phyloP scores from a whole-genome alignment of 2,888 invertebrate genomes.

The Lithodes maja region DNA sequence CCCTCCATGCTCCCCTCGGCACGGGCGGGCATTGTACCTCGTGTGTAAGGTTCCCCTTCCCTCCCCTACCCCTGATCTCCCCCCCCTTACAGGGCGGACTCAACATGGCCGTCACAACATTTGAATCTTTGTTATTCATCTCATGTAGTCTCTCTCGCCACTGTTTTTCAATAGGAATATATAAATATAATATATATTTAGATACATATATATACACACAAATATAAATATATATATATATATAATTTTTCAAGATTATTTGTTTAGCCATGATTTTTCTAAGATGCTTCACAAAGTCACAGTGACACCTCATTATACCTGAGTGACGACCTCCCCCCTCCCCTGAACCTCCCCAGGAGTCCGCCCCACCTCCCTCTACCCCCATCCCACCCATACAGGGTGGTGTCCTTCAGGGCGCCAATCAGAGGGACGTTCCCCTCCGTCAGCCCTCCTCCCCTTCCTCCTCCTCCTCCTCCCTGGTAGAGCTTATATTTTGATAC shows the following conservation, averaged over 20 bases:
- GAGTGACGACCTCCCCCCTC: slow-evolving; percentile 8
- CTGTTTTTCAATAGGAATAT: slow-evolving; percentile 24
- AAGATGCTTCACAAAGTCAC: slow-evolving; percentile 8
- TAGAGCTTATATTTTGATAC: slow-evolving; percentile 62
- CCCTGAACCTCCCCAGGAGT: slow-evolving; percentile 1
- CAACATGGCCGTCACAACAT: slow-evolving; percentile 28
- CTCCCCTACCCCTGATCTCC: slow-evolving; percentile 26
- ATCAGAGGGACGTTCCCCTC: slow-evolving; percentile 3
- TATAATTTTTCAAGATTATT: slow-evolving; percentile 44
- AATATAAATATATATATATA: slow-evolving; percentile 52
- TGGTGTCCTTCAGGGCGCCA: slow-evolving; percentile 11
- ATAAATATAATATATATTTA: slow-evolving; percentile 30
- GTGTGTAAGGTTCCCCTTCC: slow-evolving; percentile 53
- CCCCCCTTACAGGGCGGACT: slow-evolving; percentile 51
- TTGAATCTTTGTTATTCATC: slow-evolving; percentile 51
- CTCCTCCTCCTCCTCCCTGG: slow-evolving; percentile 56
- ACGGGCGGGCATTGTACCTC: slow-evolving; percentile 48
- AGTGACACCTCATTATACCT: neutral
- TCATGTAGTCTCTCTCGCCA: slow-evolving; percentile 33
- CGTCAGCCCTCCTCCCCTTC: slow-evolving; percentile 4
- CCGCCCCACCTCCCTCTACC: slow-evolving; percentile 26
- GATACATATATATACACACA: slow-evolving; percentile 37
- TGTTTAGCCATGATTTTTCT: slow-evolving; percentile 20
- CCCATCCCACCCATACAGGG: slow-evolving; percentile 29
- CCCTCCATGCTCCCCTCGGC: slow-evolving; percentile 28